Evolutionary conservation across 2,888 invertebrate species (phyloP), one percentile per base, ranked within the genome.

Genomic region (Ormia ochracea): DNA sequence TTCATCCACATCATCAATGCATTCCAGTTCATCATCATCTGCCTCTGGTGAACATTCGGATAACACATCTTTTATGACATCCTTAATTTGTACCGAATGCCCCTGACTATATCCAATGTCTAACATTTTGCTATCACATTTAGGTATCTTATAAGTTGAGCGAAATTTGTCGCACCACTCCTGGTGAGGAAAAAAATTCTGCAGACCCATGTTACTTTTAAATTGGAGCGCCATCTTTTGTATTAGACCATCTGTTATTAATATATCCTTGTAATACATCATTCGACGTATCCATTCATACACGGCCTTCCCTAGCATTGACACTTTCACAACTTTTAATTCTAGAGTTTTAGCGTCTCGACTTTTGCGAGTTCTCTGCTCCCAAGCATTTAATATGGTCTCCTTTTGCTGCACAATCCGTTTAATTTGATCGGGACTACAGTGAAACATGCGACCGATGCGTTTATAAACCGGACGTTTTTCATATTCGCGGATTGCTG

Each of bases 351-450:
- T 85, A 26, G 86, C 87, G 33, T 87, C 84, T 10, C 85, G 84
- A 10, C 85, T 84, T 17, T 88, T 86, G 0, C 86, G 83, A 0
- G 88, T 88, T 7, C 88, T 86, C 43, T 89, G 89, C 61, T 89
- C 87, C 88, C 88, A 88, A 7, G 89, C 88, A 2, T 83, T 83
- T 4, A 88, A 72, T 12, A 89, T 88, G 14, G 83, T 83, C 1
- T 87, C 84, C 54, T 86, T 86, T 31, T 89, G 89, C 65, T 86
- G 87, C 12, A 89, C 85, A 48, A 89, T 88, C 7, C 88, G 87
- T 36, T 88, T 88, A 48, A 88, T 88, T 81, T 88, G 88, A 83
- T 88, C 88, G 26, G 88, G 88, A 82, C 89, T 89, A 78, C 88
- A 88, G 63, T 87, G 86, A 69, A 88, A 88, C 75, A 87, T 82